Evolutionary conservation across 1,140 invertebrate genomes (phyloP).

Genomic region (Drosophila equinoxialis): DNA sequence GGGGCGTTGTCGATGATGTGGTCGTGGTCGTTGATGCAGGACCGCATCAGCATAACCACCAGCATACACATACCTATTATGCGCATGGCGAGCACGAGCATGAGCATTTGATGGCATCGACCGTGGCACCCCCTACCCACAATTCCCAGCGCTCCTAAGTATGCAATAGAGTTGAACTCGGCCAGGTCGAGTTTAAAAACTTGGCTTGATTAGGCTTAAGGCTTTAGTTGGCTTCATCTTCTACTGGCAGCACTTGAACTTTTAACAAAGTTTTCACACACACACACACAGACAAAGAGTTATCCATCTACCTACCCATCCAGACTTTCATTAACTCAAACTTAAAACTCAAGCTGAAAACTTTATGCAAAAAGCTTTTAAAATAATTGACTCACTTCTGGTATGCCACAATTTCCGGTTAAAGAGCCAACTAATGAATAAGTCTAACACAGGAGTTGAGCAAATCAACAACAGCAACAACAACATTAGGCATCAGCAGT

Average conservation of each 20-base stretch:
- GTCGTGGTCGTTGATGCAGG: constrained; percentile 75
- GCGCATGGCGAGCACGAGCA: constrained; percentile 59
- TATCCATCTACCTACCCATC: constrained; percentile 26
- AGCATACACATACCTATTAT: constrained; percentile 63
- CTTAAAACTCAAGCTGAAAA: constrained; percentile 60
- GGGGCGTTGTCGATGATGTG: constrained; percentile 55
- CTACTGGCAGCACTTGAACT: constrained; percentile 43
- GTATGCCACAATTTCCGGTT: constrained; percentile 78
- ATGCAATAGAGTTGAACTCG: constrained; percentile 34
- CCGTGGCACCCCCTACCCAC: constrained; percentile 31
- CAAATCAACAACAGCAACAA: constrained; percentile 12
- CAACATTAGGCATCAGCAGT: constrained; percentile 1
- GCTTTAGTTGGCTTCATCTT: constrained; percentile 49
- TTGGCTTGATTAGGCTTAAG: constrained; percentile 21
- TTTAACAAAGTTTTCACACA: constrained; percentile 44
- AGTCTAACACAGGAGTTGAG: constrained; percentile 32
- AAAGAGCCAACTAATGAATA: constrained; percentile 76
- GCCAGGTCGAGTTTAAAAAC: constrained; percentile 39
- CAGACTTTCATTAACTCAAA: constrained; percentile 63
- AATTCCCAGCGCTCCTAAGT: constrained; percentile 56
- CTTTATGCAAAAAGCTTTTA: constrained; percentile 79
- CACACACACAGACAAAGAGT: not conserved
- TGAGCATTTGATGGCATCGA: constrained; percentile 38
- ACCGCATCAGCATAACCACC: constrained; percentile 45
- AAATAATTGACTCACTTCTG: constrained; percentile 81